These are phyloP conservation scores for Phataginus tricuspis DNA, from an alignment of 2,797 vertebrate species.

Conservation along the genomic window DNA sequence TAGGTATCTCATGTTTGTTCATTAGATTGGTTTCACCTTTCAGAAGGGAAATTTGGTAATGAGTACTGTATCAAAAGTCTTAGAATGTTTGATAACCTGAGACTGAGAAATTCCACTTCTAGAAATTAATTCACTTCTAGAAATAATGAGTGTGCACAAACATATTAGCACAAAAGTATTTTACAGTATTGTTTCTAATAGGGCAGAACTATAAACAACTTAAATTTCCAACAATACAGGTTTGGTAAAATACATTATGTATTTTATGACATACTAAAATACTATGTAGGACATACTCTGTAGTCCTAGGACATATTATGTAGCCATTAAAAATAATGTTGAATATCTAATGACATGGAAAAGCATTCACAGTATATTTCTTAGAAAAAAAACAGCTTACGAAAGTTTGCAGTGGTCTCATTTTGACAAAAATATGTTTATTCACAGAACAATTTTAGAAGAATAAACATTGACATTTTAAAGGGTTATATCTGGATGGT, in stretches of 20 bases:
- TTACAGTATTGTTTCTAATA: constrained; percentile 43
- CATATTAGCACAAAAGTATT: constrained; percentile 29
- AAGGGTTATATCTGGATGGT: not conserved
- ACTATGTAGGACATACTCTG: not conserved
- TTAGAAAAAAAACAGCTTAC: not conserved
- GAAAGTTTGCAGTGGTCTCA: not conserved
- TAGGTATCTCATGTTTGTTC: not conserved
- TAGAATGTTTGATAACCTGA: constrained; percentile 52
- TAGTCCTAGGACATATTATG: not conserved
- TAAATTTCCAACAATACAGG: not conserved
- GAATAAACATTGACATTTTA: constrained; percentile 45
- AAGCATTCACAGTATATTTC: constrained; percentile 11
- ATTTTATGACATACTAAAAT: no score
- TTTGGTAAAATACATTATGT: not conserved
- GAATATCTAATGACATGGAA: constrained; percentile 3
- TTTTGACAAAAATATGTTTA: constrained; percentile 40
- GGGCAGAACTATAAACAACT: constrained; percentile 28
- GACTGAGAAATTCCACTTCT: constrained; percentile 62
- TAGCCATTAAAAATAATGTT: not conserved
- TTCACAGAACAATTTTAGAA: constrained; percentile 31
- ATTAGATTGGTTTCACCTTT: constrained; percentile 18
- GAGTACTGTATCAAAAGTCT: constrained; percentile 66
- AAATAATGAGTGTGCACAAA: constrained; percentile 43
- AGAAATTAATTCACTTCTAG: constrained; percentile 67
- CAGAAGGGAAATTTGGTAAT: constrained; percentile 53